Conservation (phyloP, 2,888 invertebrate species). For the Orchesellides sinensis region DNA sequence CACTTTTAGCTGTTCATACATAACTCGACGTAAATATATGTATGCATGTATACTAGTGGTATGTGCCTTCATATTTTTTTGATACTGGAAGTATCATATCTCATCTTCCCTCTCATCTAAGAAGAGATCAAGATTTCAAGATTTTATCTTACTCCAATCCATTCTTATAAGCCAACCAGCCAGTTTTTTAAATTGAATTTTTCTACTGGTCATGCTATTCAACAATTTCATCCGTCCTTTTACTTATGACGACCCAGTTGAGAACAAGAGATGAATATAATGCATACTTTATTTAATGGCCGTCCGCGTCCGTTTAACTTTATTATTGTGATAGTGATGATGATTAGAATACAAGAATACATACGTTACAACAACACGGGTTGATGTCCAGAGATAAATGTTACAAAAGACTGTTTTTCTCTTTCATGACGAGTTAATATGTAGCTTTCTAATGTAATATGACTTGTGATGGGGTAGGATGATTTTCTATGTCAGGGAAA, state of each 20-base stretch:
- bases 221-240: conserved; percentile 20
- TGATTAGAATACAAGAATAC: not conserved
- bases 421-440: not conserved
- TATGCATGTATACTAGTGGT: not conserved
- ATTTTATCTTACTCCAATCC: conserved; percentile 38
- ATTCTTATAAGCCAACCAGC: conserved; percentile 22
- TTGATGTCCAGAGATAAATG: not conserved
- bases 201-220: conserved; percentile 44
- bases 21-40: not conserved
- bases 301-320: conserved; percentile 9
- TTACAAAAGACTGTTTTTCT: not conserved
- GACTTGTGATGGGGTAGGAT: no score
- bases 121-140: conserved; percentile 49
- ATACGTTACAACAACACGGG: not conserved
- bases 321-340: conserved; percentile 24
- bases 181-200: conserved; percentile 41
- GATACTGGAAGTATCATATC: conserved; percentile 39
- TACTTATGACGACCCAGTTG: not conserved
- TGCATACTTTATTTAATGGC: not conserved
- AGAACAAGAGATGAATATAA: no score
- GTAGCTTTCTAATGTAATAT: no score
- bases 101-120: conserved; percentile 26
- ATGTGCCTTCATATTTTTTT: conserved; percentile 17
- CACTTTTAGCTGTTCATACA: not conserved
- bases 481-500: not conserved